phyloP scores from a whole-genome alignment of 2,888 invertebrate species.

The Cryptus armator region DNA sequence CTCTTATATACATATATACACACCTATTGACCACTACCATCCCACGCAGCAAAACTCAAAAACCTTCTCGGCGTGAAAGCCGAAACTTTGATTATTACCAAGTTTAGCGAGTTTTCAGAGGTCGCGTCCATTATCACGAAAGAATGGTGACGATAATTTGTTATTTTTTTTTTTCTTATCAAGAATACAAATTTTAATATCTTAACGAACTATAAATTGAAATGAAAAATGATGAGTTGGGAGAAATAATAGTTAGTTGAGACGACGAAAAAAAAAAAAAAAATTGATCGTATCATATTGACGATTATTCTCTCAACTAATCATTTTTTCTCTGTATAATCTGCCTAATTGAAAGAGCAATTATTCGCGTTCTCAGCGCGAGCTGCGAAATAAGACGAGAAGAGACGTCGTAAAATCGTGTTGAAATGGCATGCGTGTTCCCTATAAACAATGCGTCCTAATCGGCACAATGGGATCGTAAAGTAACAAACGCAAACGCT shows the following conservation, averaged over 20 bases:
- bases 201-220: background rate
- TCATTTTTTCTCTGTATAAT: background rate
- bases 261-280: background rate
- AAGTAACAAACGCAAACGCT: slow-evolving; percentile 56
- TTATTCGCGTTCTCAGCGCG: background rate
- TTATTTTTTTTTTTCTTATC: background rate
- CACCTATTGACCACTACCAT: slow-evolving; percentile 27
- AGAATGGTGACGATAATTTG: background rate
- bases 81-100: slow-evolving; percentile 25
- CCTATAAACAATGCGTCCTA: slow-evolving; percentile 39
- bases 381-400: slow-evolving; percentile 22
- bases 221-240: background rate
- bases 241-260: background rate
- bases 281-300: background rate
- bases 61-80: background rate
- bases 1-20: slow-evolving; percentile 27
- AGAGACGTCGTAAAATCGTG: slow-evolving; percentile 57
- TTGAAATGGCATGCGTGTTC: slow-evolving; percentile 49
- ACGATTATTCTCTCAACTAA: background rate
- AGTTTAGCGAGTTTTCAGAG: background rate
- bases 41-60: slow-evolving; percentile 20
- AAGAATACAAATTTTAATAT: slow-evolving; percentile 2
- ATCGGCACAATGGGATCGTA: slow-evolving; percentile 61
- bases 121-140: background rate
- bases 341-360: background rate